Conservation (phyloP, 2,888 invertebrate genomes). For the Limenitis camilla region DNA sequence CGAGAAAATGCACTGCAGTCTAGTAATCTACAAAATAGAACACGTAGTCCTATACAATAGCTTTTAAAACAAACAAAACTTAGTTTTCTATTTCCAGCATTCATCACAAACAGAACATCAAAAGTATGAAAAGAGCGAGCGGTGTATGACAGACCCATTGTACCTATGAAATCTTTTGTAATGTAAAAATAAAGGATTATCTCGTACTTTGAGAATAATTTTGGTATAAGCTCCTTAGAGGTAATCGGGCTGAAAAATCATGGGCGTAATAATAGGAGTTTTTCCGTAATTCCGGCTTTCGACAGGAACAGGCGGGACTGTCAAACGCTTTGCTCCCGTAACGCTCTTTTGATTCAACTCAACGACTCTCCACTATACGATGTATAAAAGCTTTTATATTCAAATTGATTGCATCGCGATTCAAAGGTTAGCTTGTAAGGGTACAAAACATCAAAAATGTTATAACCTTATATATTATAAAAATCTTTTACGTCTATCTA, state of each 20-base stretch:
- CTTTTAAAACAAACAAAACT: neutral
- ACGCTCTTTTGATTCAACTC: neutral
- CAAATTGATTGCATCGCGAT: too few relatives aligned
- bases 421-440: too few relatives aligned
- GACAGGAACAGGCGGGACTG: neutral
- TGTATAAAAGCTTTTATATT: too few relatives aligned
- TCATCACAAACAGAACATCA: neutral
- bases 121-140: neutral
- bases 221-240: conserved; percentile 6
- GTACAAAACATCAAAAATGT: too few relatives aligned
- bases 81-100: neutral
- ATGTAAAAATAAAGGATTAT: conserved; percentile 15
- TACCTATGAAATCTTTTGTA: conserved; percentile 10
- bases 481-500: too few relatives aligned
- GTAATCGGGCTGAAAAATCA: conserved; percentile 12
- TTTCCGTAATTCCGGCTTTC: neutral
- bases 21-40: too few relatives aligned
- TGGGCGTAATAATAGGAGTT: conserved; percentile 13
- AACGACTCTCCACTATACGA: neutral
- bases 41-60: too few relatives aligned
- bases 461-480: too few relatives aligned
- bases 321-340: neutral
- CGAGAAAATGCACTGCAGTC: too few relatives aligned
- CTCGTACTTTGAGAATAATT: conserved; percentile 11
- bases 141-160: neutral